Percentiles rank a stretch among this genome's conserved stretches.
Conservation (phyloP, 2,888 invertebrate species). For the Ormyrus pomaceus region DNA sequence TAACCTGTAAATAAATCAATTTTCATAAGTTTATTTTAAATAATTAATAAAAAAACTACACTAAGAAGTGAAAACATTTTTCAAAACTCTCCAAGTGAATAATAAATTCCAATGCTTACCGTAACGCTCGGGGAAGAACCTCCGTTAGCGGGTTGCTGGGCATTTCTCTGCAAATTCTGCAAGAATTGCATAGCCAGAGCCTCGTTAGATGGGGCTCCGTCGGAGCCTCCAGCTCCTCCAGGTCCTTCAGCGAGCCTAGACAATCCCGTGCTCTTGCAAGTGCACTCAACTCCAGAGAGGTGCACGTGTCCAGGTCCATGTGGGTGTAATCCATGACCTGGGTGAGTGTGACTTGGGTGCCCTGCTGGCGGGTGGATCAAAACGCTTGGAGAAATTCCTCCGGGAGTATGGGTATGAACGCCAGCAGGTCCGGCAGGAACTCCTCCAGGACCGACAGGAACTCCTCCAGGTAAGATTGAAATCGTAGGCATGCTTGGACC, state of each 20-base stretch:
- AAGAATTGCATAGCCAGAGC: slow-evolving; percentile 37
- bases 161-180: slow-evolving; percentile 30
- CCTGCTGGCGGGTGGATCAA: not conserved
- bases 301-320: not conserved
- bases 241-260: not conserved
- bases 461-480: no score
- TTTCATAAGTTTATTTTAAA: no score
- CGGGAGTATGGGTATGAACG: slow-evolving; percentile 8
- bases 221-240: not conserved
- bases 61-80: no score
- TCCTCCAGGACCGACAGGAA: no score
- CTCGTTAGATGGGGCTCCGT: not conserved
- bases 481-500: no score
- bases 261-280: not conserved
- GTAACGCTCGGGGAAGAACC: not conserved
- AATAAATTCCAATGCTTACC: no score
- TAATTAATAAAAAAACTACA: no score
- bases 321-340: no score
- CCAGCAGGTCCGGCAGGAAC: not conserved
- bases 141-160: no score
- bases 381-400: not conserved
- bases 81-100: no score
- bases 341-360: no score
- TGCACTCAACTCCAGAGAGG: slow-evolving; percentile 31
- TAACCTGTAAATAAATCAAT: no score